Percentiles rank a stretch among this genome's conserved stretches.
Conservation (phyloP, 92 coral and sea anemone genomes). For the Palythoa caribaeorum region DNA sequence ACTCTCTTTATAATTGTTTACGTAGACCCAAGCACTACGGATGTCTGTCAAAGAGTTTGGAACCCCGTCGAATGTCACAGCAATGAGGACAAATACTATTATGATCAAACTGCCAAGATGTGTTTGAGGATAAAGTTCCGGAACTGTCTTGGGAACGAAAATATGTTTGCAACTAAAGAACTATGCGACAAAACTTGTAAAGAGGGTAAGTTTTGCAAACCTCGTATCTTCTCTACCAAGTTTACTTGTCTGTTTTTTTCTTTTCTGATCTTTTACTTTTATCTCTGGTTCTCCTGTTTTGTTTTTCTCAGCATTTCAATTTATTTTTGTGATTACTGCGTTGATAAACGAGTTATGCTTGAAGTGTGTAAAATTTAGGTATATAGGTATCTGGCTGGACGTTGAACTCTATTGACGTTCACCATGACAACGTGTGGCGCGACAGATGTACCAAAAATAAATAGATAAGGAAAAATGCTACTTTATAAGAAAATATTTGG, state of each 20-base stretch:
- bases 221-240: not conserved
- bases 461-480: no score
- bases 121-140: constrained; percentile 78
- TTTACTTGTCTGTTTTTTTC: not conserved
- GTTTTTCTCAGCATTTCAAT: no score
- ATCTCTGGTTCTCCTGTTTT: no score
- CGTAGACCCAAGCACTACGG: constrained; percentile 56
- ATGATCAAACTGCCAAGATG: constrained; percentile 67
- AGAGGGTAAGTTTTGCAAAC: constrained; percentile 57
- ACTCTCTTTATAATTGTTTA: not conserved
- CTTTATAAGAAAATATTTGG: no score
- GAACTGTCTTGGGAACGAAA: constrained; percentile 93
- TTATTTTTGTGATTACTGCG: no score
- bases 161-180: constrained; percentile 69
- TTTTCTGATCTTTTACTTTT: not conserved
- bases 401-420: no score
- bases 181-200: constrained; percentile 69
- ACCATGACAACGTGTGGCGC: no score
- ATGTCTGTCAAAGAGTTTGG: constrained; percentile 85
- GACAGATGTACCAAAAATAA: no score
- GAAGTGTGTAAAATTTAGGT: no score
- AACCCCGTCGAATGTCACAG: constrained; percentile 73
- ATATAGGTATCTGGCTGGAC: no score
- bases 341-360: no score
- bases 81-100: constrained; percentile 68